Conservation (phyloP, 2,888 invertebrate species). For the Drosophila ustulata region DNA sequence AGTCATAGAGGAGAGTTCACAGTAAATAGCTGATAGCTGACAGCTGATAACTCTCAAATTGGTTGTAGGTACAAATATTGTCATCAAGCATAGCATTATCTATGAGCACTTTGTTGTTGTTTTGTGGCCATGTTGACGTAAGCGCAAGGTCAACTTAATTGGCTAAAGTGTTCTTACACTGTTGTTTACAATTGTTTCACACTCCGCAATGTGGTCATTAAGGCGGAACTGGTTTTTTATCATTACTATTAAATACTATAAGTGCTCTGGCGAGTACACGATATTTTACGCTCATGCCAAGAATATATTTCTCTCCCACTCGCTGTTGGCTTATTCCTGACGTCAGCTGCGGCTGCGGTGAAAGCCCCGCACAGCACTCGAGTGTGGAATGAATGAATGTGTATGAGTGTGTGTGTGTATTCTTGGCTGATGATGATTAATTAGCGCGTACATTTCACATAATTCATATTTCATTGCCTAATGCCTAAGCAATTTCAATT, state of each 20-base stretch:
- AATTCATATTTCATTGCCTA: slow-evolving; percentile 48
- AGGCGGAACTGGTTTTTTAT: slow-evolving; percentile 51
- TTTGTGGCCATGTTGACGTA: slow-evolving; percentile 31
- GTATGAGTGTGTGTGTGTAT: neutral
- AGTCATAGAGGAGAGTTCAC: slow-evolving; percentile 24
- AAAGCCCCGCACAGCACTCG: slow-evolving; percentile 14
- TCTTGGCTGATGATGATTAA: slow-evolving; percentile 63
- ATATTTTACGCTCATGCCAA: slow-evolving; percentile 16
- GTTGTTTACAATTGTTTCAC: slow-evolving; percentile 56
- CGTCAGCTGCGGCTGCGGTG: slow-evolving; percentile 35
- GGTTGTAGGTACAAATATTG: slow-evolving; percentile 3
- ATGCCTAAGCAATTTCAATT: slow-evolving; percentile 27
- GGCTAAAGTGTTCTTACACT: slow-evolving; percentile 47
- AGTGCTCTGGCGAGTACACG: slow-evolving; percentile 1
- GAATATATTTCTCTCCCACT: slow-evolving; percentile 14
- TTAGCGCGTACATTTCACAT: slow-evolving; percentile 60
- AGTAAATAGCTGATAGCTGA: slow-evolving; percentile 22
- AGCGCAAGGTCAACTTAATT: slow-evolving; percentile 51
- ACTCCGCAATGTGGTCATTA: slow-evolving; percentile 55
- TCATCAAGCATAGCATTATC: slow-evolving; percentile 25
- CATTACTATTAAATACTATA: slow-evolving; percentile 25
- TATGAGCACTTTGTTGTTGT: slow-evolving; percentile 28
- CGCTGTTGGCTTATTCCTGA: slow-evolving; percentile 23
- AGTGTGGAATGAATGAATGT: slow-evolving; percentile 4
- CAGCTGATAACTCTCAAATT: slow-evolving; percentile 21